Evolutionary conservation across 2,113 vertebrate genomes (phyloP).

Genomic region (Donacobius atricapilla): DNA sequence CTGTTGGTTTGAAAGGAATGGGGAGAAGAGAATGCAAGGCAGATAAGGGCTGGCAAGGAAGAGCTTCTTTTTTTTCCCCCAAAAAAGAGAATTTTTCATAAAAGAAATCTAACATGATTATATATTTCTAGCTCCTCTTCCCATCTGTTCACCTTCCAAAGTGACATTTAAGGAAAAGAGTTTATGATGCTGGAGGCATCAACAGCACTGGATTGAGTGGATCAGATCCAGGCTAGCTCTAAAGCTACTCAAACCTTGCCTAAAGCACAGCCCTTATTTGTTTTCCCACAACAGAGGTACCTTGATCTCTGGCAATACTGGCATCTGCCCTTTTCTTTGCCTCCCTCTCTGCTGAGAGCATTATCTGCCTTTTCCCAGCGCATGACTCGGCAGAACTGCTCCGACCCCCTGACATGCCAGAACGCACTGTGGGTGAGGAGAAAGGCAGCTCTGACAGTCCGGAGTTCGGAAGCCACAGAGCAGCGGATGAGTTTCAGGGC

Average conservation of each 20-base stretch:
- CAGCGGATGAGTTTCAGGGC: not conserved
- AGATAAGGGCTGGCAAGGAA: not conserved
- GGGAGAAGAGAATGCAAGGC: not conserved
- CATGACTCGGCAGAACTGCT: not conserved
- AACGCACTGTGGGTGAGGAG: not conserved
- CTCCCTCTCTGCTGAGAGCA: not conserved
- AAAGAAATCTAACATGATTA: not conserved
- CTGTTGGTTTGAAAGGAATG: not conserved
- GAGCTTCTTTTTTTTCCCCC: not conserved
- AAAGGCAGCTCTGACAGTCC: not conserved
- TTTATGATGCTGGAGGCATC: slow-evolving; percentile 36
- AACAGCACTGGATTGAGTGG: slow-evolving; percentile 40
- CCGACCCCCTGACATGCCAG: not conserved
- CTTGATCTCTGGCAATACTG: slow-evolving; percentile 14
- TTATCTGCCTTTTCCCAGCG: not conserved
- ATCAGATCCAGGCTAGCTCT: slow-evolving; percentile 44
- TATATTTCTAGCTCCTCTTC: slow-evolving; percentile 19
- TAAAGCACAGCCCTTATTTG: slow-evolving; percentile 45
- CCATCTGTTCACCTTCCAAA: slow-evolving; percentile 40
- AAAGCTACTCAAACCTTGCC: slow-evolving; percentile 31
- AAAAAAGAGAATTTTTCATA: not conserved
- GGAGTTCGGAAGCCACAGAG: not conserved
- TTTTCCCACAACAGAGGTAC: slow-evolving; percentile 7
- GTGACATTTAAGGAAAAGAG: slow-evolving; percentile 8
- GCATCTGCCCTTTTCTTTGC: slow-evolving; percentile 29